Evolutionary conservation across 2,113 vertebrate species (phyloP).

Genomic region (Gallinago undulata): DNA sequence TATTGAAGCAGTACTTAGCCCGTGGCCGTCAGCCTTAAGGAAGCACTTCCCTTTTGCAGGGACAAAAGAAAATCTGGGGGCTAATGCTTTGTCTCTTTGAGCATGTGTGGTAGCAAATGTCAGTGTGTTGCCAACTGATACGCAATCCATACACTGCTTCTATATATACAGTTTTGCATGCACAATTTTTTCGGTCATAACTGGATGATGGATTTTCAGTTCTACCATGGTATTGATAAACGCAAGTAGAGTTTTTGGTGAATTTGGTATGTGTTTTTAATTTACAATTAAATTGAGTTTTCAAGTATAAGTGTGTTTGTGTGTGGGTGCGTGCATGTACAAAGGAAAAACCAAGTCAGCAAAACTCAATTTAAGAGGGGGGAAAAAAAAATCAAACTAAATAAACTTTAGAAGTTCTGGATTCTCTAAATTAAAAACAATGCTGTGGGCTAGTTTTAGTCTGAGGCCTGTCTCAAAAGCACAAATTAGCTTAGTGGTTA

Average conservation of each 20-base stretch:
- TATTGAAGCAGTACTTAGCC: constrained; percentile 3
- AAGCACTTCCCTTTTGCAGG: neutral
- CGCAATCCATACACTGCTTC: neutral
- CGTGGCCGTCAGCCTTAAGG: neutral
- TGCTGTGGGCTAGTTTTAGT: constrained; percentile 65
- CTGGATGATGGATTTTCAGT: neutral
- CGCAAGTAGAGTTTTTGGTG: rapidly evolving
- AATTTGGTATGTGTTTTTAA: constrained; percentile 26
- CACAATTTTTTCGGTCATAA: neutral
- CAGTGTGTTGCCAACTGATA: neutral
- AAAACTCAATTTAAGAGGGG: constrained; percentile 48
- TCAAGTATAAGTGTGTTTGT: neutral
- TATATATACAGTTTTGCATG: neutral
- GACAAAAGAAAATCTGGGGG: neutral
- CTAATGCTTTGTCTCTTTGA: neutral
- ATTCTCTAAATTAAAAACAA: constrained; percentile 75
- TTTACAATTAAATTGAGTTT: constrained; percentile 35
- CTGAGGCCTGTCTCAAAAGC: constrained; percentile 69
- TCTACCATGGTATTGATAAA: neutral
- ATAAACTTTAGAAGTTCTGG: constrained; percentile 62
- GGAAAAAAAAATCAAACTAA: neutral
- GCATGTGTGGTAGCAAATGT: neutral
- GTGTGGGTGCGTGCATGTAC: constrained; percentile 17
- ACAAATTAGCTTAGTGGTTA: constrained; percentile 75
- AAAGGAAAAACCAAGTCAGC: constrained; percentile 67